Conservation (phyloP, 2,797 vertebrate genomes). For the Pipistrellus nathusii region DNA sequence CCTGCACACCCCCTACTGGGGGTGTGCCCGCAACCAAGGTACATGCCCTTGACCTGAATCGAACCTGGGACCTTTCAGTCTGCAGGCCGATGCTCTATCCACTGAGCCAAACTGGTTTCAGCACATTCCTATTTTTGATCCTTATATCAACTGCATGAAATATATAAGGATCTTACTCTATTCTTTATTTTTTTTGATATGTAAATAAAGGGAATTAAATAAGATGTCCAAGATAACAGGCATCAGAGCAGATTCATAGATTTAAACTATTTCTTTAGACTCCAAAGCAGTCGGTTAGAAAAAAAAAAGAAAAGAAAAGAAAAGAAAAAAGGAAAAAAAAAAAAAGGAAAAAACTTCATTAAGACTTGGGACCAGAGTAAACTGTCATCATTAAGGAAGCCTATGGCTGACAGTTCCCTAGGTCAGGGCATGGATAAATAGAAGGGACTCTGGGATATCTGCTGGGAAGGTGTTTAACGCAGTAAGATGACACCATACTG, state of each 20-base stretch:
- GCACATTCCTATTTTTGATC: too few species aligned
- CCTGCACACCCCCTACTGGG: too few species aligned
- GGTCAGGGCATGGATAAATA: background rate
- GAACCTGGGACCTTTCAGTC: too few species aligned
- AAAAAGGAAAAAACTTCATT: background rate
- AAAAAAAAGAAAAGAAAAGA: background rate
- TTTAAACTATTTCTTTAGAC: background rate
- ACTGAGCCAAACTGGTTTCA: too few species aligned
- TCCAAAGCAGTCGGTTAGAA: background rate
- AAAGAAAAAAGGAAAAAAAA: background rate
- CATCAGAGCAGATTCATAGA: background rate
- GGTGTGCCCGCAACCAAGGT: too few species aligned
- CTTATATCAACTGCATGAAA: background rate
- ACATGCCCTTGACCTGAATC: too few species aligned
- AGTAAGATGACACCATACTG: background rate
- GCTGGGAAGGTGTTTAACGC: background rate
- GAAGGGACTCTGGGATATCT: background rate
- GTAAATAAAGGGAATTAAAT: background rate
- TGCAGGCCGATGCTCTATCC: too few species aligned
- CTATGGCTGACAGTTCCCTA: too few species aligned
- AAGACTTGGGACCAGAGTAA: background rate
- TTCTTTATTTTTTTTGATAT: background rate
- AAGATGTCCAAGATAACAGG: background rate
- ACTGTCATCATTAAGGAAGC: background rate
- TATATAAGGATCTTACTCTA: background rate